Evolutionary conservation across 2,797 vertebrate genomes (phyloP).

Genomic region (Anguilla pacifica): DNA sequence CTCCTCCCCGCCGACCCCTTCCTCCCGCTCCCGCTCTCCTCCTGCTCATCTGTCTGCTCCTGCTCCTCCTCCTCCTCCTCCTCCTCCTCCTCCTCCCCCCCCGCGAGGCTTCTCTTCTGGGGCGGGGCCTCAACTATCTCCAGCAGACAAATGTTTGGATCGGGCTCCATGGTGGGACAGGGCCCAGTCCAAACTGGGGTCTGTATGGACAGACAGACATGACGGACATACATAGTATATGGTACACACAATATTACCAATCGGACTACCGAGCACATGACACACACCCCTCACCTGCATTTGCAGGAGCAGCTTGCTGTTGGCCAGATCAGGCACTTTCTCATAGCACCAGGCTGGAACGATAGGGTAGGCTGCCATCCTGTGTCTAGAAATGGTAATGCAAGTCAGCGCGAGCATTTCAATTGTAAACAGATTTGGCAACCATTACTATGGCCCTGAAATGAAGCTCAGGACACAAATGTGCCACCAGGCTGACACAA

Average conservation of each 20-base stretch:
- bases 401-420: not conserved
- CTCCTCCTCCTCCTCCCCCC: not conserved
- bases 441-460: not conserved
- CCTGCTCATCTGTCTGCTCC: not conserved
- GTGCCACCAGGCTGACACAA: not conserved
- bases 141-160: not conserved
- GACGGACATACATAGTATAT: not conserved
- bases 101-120: not conserved
- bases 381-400: not conserved
- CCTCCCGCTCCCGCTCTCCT: not conserved
- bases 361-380: not conserved
- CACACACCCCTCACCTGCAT: not conserved
- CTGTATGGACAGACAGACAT: constrained; percentile 22
- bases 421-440: not conserved
- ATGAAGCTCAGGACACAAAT: not conserved
- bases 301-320: constrained; percentile 1
- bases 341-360: not conserved
- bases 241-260: not conserved
- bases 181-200: not conserved
- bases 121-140: not conserved
- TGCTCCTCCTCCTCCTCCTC: not conserved
- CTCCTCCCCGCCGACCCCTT: not conserved
- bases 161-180: not conserved
- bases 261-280: not conserved
- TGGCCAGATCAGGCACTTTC: not conserved